phyloP scores from a whole-genome alignment of 2,888 invertebrate genomes.

The Tubulanus polymorphus region DNA sequence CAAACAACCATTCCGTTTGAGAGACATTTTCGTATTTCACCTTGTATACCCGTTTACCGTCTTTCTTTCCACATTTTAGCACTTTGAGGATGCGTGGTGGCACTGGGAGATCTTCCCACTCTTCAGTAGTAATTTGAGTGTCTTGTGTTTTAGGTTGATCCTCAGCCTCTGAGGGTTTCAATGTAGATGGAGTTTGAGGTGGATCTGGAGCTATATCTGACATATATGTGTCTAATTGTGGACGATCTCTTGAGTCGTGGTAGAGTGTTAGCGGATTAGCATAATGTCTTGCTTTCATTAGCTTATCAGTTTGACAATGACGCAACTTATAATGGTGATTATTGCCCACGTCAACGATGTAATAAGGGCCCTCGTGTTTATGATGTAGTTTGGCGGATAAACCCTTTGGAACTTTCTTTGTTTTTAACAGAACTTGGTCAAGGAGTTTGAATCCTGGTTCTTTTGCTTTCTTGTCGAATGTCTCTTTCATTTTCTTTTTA shows the following conservation, averaged over 20 bases:
- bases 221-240: no score
- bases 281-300: slow-evolving; percentile 2
- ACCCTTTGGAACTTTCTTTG: slow-evolving; percentile 8
- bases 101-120: no score
- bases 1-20: neutral
- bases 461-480: slow-evolving; percentile 9
- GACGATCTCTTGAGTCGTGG: neutral
- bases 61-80: neutral
- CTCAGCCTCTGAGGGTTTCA: no score
- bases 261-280: slow-evolving; percentile 1
- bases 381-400: slow-evolving; percentile 9
- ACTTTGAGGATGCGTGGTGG: no score
- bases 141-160: no score
- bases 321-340: slow-evolving; percentile 13
- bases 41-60: neutral
- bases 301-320: slow-evolving; percentile 3
- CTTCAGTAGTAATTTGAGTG: no score
- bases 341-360: slow-evolving; percentile 8
- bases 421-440: slow-evolving; percentile 10
- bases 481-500: slow-evolving; percentile 5
- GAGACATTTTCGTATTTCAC: neutral
- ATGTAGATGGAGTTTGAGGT: no score
- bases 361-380: slow-evolving; percentile 15
- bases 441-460: slow-evolving; percentile 8
- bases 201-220: no score